These are phyloP conservation scores for Aphyosemion australe DNA, from an alignment of 2,113 vertebrate species.

Conservation along the genomic window DNA sequence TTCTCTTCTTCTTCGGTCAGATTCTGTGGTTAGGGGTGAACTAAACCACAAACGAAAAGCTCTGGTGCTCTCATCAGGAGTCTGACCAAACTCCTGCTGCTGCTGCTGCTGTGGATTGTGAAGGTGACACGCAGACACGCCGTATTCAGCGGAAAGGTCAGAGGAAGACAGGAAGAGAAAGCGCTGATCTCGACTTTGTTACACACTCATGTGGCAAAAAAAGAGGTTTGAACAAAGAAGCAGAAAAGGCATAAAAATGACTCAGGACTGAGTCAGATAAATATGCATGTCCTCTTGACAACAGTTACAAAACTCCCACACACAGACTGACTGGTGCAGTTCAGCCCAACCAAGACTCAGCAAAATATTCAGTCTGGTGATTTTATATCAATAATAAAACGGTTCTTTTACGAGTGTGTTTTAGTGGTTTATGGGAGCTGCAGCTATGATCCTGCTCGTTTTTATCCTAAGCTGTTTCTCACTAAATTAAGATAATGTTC, in stretches of 20 bases:
- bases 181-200: not conserved
- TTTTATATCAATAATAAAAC: not conserved
- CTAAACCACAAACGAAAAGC: not conserved
- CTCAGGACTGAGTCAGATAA: slow-evolving; percentile 6
- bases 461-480: too few species aligned
- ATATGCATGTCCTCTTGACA: slow-evolving; percentile 11
- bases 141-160: slow-evolving; percentile 35
- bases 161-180: not conserved
- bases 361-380: not conserved
- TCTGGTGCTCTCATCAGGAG: slow-evolving; percentile 19
- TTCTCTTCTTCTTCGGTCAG: too few species aligned
- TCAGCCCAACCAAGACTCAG: not conserved
- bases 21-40: too few species aligned
- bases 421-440: not conserved
- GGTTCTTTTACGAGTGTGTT: not conserved
- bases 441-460: not conserved
- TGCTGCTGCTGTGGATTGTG: slow-evolving; percentile 6
- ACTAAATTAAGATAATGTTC: not conserved
- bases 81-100: slow-evolving; percentile 22
- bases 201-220: not conserved
- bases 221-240: slow-evolving; percentile 19
- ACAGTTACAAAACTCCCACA: slow-evolving; percentile 22
- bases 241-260: slow-evolving; percentile 1
- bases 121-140: slow-evolving; percentile 26
- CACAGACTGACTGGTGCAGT: slow-evolving; percentile 26